A percentile compares a stretch with the other conserved stretches of the same genome.
These are phyloP conservation scores for Gnathonemus longibarbis DNA, from an alignment of 2,113 vertebrate genomes.

Conservation along the genomic window DNA sequence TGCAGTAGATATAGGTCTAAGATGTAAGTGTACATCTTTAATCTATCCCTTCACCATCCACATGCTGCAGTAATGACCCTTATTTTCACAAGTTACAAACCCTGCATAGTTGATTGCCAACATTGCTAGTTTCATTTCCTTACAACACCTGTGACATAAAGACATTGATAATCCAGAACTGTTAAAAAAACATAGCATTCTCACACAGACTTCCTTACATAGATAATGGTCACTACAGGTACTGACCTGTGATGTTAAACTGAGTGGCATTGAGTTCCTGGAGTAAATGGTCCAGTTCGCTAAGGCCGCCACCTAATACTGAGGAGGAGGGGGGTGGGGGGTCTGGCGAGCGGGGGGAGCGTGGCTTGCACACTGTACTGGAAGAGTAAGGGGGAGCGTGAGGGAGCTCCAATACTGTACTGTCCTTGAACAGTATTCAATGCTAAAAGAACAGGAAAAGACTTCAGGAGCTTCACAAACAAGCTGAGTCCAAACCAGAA, in stretches of 20 bases:
- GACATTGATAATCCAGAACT: background rate
- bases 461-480: background rate
- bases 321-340: constrained; percentile 67
- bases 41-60: background rate
- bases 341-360: constrained; percentile 61
- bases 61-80: background rate
- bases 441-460: background rate
- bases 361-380: constrained; percentile 80
- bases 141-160: background rate
- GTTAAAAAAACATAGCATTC: background rate
- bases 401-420: background rate
- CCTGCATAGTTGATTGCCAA: background rate
- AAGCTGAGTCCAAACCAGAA: background rate
- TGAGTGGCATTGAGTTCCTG: constrained; percentile 90
- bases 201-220: background rate
- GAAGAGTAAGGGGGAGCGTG: constrained; percentile 24
- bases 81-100: background rate
- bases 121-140: background rate
- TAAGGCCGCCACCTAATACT: constrained; percentile 75
- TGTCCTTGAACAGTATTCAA: background rate
- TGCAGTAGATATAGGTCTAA: background rate
- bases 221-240: constrained; percentile 4
- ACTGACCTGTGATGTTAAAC: constrained; percentile 83
- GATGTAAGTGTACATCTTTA: background rate
- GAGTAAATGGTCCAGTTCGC: constrained; percentile 78